phyloP scores from a whole-genome alignment of 92 coral and sea anemone species.

The Muricea muricata region DNA sequence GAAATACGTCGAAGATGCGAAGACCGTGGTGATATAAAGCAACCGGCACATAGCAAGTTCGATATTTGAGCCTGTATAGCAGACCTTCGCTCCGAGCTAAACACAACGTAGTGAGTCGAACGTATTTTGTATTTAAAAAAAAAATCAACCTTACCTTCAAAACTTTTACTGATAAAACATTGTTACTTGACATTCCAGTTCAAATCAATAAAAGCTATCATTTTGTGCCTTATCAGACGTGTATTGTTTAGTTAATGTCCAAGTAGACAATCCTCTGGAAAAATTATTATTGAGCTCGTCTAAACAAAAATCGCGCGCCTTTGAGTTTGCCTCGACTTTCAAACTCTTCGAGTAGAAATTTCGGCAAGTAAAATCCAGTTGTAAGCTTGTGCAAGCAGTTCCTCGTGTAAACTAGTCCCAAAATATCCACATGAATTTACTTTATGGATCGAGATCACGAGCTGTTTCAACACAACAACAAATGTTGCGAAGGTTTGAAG shows the following conservation, averaged over 20 bases:
- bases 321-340: slow-evolving; percentile 37
- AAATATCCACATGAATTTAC: slow-evolving; percentile 73
- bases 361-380: slow-evolving; percentile 81
- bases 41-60: not conserved
- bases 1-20: not conserved
- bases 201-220: not conserved
- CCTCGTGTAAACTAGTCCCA: slow-evolving; percentile 85
- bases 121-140: not conserved
- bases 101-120: slow-evolving; percentile 18
- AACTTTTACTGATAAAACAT: not conserved
- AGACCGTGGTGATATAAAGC: not conserved
- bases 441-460: slow-evolving; percentile 70
- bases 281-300: slow-evolving; percentile 68
- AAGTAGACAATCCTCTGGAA: slow-evolving; percentile 43
- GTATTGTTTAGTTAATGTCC: slow-evolving; percentile 18
- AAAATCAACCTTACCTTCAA: slow-evolving; percentile 4
- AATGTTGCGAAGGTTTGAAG: slow-evolving; percentile 78
- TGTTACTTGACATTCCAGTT: not conserved
- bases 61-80: not conserved
- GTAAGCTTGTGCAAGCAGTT: slow-evolving; percentile 82
- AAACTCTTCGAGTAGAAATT: slow-evolving; percentile 94
- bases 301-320: slow-evolving; percentile 99
- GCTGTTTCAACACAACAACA: slow-evolving; percentile 56
- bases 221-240: slow-evolving; percentile 13
- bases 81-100: not conserved